Conservation (phyloP, 2,888 invertebrate genomes). For the Cistogaster globosa region DNA sequence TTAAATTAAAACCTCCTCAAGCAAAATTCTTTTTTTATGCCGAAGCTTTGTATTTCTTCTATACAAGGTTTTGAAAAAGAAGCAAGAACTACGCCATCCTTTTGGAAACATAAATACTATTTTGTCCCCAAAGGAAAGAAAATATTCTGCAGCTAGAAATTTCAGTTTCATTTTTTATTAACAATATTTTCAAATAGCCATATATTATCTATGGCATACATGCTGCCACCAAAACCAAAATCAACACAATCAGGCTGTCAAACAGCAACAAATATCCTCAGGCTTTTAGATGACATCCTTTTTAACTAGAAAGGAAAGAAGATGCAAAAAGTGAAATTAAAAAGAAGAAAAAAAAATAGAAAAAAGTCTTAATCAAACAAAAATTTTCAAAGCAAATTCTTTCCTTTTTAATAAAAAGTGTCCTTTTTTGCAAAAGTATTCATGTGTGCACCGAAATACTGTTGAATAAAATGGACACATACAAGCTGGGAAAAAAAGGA, state of each 20-base stretch:
- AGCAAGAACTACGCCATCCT: too few relatives aligned
- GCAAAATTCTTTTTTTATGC: too few relatives aligned
- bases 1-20: too few relatives aligned
- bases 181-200: background rate
- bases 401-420: background rate
- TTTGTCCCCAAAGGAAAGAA: constrained; percentile 21
- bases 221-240: background rate
- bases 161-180: background rate
- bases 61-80: too few relatives aligned
- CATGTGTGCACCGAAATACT: background rate
- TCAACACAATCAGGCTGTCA: background rate
- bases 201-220: background rate
- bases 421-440: background rate
- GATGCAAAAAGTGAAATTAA: constrained; percentile 31
- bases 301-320: background rate
- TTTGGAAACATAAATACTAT: background rate
- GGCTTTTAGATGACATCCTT: constrained; percentile 46
- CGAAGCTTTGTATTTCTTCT: too few relatives aligned
- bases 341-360: background rate
- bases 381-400: constrained; percentile 45
- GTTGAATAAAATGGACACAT: background rate
- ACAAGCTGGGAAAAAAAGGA: background rate
- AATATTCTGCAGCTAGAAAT: background rate
- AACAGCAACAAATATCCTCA: constrained; percentile 15
- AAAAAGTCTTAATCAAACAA: constrained; percentile 59